Conservation (phyloP, 2,113 vertebrate species). For the Paraplagusia blochii region DNA sequence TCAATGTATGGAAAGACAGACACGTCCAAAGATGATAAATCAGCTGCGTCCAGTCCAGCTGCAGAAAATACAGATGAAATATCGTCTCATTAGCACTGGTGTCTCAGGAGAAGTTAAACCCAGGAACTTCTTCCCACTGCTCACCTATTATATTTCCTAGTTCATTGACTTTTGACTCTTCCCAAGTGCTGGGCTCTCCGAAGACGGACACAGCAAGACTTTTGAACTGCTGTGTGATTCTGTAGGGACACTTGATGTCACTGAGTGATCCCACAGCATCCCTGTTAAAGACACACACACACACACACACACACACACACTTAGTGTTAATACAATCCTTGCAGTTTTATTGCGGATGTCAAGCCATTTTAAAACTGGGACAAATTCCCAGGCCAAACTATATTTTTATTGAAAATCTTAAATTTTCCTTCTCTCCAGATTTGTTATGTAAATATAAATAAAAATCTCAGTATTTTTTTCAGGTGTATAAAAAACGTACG, state of each 20-base stretch:
- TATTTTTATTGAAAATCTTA: too few relatives aligned
- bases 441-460: too few relatives aligned
- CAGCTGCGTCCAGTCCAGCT: conserved; percentile 58
- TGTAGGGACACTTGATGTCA: conserved; percentile 38
- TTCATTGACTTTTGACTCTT: conserved; percentile 43
- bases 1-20: conserved; percentile 57
- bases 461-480: too few relatives aligned
- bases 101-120: neutral
- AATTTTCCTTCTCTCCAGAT: too few relatives aligned
- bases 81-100: neutral
- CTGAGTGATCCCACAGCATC: conserved; percentile 60
- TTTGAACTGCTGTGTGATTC: conserved; percentile 42
- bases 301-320: conserved; percentile 9
- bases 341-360: too few relatives aligned
- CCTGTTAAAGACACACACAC: conserved; percentile 45
- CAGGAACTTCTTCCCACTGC: conserved; percentile 18
- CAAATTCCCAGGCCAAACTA: too few relatives aligned
- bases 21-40: conserved; percentile 49
- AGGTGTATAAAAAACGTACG: too few relatives aligned
- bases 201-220: conserved; percentile 42
- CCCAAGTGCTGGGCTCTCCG: conserved; percentile 57
- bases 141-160: conserved; percentile 67
- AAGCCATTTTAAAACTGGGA: neutral
- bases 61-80: conserved; percentile 12
- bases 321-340: neutral